Base-by-base conservation (phyloP, 2,888 invertebrate genomes). In the Globia sparganii region DNA sequence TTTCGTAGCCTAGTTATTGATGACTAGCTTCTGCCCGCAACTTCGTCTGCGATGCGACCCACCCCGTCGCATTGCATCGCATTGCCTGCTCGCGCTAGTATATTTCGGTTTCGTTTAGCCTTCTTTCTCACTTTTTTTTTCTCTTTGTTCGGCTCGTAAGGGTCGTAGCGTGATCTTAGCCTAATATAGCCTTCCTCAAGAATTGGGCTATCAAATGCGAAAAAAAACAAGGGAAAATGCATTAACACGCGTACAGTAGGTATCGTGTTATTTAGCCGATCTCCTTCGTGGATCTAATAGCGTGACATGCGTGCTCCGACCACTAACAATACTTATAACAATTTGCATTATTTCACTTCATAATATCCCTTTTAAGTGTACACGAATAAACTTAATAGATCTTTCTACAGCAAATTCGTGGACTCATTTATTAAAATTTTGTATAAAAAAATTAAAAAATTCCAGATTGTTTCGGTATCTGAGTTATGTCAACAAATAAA, bases 201-300 rank as follows among this genome's bases (percentile, higher is more conserved):
- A 43, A 43, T 43, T 13, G 13, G 43, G 43, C 43, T 15, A 43
- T 43, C 43, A 43, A 46, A 46, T 46, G 6, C 18, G 6, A 46
- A 46, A 46, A 18, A n/a, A n/a, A 79, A 80, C 53, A 40, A 76
- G 62, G 69, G 21, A 72, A 75, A 78, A 78, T 81, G 71, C 73
- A 81, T 77, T 72, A 72, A 75, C 75, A 73, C 78, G 72, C 73
- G 34, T 25, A 49, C 67, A n/a, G 11, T 74, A 56, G 43, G 28
- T 53, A 69, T 62, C 34, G 49, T 65, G 64, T 69, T 77, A 78
- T 75, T 72, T 62, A 28, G 6, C 76, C 72, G 75, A 90, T 90
- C 89, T 78, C 8, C 80, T 72, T 78, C 86, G 81, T 87, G 86
- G 84, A 90, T 88, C 87, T 87, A 72, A 43, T 88, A 34, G 88